A percentile compares a stretch with the other conserved stretches of the same genome.
These are phyloP conservation scores for Cephus cinctus DNA, from an alignment of 1,140 invertebrate species.

Conservation along the genomic window DNA sequence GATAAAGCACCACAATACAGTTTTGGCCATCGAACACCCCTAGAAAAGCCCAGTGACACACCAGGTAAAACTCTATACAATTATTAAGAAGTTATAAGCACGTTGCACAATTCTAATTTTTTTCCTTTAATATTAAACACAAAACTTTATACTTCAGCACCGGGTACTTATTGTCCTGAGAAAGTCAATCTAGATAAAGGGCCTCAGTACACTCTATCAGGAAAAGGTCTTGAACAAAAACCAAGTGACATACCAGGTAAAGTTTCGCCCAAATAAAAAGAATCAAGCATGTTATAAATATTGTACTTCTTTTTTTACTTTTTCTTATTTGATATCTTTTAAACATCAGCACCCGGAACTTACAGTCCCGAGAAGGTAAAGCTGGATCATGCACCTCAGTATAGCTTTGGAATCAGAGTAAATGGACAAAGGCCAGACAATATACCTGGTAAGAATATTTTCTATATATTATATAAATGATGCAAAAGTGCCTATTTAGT, in stretches of 20 bases:
- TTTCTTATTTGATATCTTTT: not conserved
- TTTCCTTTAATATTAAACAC: not conserved
- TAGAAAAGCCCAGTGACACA: constrained; percentile 47
- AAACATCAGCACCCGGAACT: constrained; percentile 53
- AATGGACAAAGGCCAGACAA: constrained; percentile 52
- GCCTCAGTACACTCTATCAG: constrained; percentile 27
- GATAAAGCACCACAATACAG: constrained; percentile 18
- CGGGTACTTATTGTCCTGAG: constrained; percentile 32
- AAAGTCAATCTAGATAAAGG: constrained; percentile 25
- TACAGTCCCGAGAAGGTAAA: constrained; percentile 64
- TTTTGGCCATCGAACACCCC: constrained; percentile 17
- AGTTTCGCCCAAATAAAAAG: no score
- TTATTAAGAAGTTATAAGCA: constrained; percentile 4
- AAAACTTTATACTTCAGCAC: constrained; percentile 15
- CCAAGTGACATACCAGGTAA: constrained; percentile 39
- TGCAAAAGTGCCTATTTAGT: not conserved
- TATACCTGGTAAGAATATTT: constrained; percentile 50
- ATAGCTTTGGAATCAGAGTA: constrained; percentile 61
- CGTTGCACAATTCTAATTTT: not conserved
- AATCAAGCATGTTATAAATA: not conserved
- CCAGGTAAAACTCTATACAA: constrained; percentile 38
- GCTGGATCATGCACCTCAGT: constrained; percentile 61
- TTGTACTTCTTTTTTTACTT: not conserved
- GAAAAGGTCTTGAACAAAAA: constrained; percentile 27
- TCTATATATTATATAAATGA: not conserved